Conservation (phyloP, 2,797 vertebrate genomes). For the Anomalospiza imberbis region DNA sequence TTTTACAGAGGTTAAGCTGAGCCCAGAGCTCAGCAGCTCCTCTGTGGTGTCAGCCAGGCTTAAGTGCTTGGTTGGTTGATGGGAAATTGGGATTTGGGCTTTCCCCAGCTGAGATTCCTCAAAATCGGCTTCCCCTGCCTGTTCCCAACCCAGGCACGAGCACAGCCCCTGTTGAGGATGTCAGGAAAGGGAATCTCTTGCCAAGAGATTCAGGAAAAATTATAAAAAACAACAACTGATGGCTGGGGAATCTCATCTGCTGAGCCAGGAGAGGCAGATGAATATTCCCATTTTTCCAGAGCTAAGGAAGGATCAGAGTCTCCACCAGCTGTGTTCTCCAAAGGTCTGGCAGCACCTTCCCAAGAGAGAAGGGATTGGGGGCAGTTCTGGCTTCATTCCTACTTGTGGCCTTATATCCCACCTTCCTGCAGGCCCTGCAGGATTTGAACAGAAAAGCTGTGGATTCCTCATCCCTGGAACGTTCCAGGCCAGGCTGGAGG, state of each 20-base stretch:
- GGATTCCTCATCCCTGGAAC: background rate
- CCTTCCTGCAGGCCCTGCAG: background rate
- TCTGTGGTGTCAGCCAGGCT: background rate
- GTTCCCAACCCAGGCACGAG: background rate
- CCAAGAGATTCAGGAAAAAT: background rate
- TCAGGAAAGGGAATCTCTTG: background rate
- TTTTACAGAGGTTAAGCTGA: background rate
- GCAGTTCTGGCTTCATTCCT: background rate
- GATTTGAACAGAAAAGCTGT: background rate
- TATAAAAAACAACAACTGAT: background rate
- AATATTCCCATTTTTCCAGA: background rate
- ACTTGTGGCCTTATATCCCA: background rate
- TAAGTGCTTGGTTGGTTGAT: background rate
- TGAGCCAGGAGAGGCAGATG: background rate
- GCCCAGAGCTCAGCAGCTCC: background rate
- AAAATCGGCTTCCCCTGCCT: background rate
- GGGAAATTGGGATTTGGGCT: background rate
- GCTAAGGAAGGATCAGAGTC: background rate
- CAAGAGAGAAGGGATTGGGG: background rate
- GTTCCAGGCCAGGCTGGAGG: background rate
- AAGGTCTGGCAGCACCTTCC: background rate
- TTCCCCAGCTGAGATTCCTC: background rate
- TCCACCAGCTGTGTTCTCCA: background rate
- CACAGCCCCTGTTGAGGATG: background rate
- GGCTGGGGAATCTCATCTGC: background rate